Evolutionary conservation across 30 jellyfish, hydroid and myxozoan genomes (phyloP).

Genomic region (Aurelia coerulea): DNA sequence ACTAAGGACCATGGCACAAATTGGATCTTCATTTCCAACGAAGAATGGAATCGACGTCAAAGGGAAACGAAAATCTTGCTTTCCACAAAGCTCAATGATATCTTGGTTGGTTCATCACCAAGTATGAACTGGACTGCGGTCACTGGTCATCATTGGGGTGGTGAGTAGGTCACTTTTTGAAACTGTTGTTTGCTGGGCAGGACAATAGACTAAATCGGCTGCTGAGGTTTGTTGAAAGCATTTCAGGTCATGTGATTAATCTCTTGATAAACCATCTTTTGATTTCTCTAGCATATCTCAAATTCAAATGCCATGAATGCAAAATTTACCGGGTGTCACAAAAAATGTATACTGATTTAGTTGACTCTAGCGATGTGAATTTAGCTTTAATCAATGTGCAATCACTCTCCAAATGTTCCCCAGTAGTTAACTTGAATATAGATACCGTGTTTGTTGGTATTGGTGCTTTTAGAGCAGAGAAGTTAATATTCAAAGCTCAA

Average conservation of each 20-base stretch:
- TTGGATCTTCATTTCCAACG: constrained; percentile 70
- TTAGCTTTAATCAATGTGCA: no score
- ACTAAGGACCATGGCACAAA: constrained; percentile 54
- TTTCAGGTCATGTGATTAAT: neutral
- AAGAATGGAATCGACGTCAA: constrained; percentile 73
- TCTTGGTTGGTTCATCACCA: constrained; percentile 61
- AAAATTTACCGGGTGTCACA: no score
- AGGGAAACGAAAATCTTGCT: neutral
- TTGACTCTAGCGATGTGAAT: no score
- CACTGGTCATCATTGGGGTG: constrained; percentile 76
- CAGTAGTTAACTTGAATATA: no score
- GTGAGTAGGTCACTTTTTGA: constrained; percentile 12
- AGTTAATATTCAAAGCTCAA: no score
- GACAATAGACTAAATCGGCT: neutral
- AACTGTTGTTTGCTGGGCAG: no score
- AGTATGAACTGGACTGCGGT: constrained; percentile 59
- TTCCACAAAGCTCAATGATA: constrained; percentile 60
- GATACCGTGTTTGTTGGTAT: no score
- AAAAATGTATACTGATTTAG: no score
- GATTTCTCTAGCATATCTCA: no score
- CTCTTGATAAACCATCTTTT: neutral
- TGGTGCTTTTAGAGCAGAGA: no score
- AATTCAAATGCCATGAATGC: no score
- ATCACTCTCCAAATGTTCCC: no score
- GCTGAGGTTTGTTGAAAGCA: neutral